Conservation (phyloP, 2,113 vertebrate genomes). For the Telmatochromis sp. region DNA sequence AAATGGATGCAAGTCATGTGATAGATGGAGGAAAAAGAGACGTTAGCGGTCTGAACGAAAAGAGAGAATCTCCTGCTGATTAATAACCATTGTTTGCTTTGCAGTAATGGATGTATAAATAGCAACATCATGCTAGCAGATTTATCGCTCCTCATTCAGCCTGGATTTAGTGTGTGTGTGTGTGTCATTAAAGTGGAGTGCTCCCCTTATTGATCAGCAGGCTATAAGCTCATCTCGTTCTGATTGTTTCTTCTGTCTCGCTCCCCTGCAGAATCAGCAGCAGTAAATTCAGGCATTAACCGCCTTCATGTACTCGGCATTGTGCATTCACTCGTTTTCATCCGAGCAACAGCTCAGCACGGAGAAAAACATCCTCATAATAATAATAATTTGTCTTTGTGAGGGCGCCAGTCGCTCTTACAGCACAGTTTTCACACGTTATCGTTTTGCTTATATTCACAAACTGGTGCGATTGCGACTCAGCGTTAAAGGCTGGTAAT, state of each 20-base stretch:
- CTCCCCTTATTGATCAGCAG: conserved; percentile 36
- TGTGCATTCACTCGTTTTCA: not conserved
- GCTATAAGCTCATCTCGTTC: conserved; percentile 15
- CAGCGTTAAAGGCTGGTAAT: not conserved
- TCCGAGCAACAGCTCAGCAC: not conserved
- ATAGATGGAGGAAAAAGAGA: not conserved
- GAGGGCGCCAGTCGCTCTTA: not conserved
- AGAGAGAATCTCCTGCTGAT: not conserved
- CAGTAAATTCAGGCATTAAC: conserved; percentile 10
- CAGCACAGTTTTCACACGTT: not conserved
- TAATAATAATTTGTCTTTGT: not conserved
- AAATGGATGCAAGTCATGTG: not conserved
- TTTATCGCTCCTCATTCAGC: not conserved
- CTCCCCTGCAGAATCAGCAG: not conserved
- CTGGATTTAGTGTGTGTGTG: not conserved
- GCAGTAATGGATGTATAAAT: conserved; percentile 55
- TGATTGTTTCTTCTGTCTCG: not conserved
- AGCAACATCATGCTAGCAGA: conserved; percentile 36
- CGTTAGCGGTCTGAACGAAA: not conserved
- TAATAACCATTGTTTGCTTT: conserved; percentile 33
- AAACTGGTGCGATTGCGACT: not conserved
- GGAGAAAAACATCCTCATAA: not conserved
- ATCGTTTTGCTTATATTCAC: not conserved
- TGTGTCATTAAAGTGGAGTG: conserved; percentile 28
- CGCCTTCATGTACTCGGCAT: fast-evolving